Percentiles rank a stretch among this genome's conserved stretches.
Conservation (phyloP, 2,888 invertebrate species). For the Microctonus hyperodae region DNA sequence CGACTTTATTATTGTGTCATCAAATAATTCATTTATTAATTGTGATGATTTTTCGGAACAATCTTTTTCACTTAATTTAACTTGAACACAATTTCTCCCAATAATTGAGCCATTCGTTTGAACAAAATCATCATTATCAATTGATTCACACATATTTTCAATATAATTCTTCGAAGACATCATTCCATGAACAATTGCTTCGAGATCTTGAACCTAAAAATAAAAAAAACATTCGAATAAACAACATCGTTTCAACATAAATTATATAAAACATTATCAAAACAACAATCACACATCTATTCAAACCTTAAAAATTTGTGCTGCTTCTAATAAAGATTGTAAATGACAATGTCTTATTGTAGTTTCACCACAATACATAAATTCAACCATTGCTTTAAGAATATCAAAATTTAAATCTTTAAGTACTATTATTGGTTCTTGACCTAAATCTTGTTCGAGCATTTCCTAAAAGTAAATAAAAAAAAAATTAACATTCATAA, state of each 20-base stretch:
- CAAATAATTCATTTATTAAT: background rate
- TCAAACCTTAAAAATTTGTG: slow-evolving; percentile 73
- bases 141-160: slow-evolving; percentile 29
- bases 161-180: slow-evolving; percentile 41
- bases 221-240: slow-evolving; percentile 6
- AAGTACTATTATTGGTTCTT: slow-evolving; percentile 65
- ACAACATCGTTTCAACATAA: background rate
- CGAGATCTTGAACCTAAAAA: slow-evolving; percentile 55
- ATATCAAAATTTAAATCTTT: slow-evolving; percentile 76
- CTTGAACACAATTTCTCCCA: slow-evolving; percentile 31
- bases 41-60: slow-evolving; percentile 25
- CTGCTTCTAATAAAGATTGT: slow-evolving; percentile 74
- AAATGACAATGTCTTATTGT: slow-evolving; percentile 74
- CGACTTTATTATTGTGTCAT: slow-evolving; percentile 12
- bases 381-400: slow-evolving; percentile 76
- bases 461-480: slow-evolving; percentile 54
- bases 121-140: slow-evolving; percentile 25
- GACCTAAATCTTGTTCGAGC: slow-evolving; percentile 63
- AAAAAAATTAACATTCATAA: slow-evolving; percentile 11
- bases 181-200: slow-evolving; percentile 52
- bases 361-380: slow-evolving; percentile 81
- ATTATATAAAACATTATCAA: background rate
- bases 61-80: slow-evolving; percentile 27
- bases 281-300: background rate
- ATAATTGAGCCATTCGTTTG: slow-evolving; percentile 14